These are phyloP conservation scores for Cynocephalus volans DNA, from an alignment of 2,113 vertebrate species.

Conservation along the genomic window DNA sequence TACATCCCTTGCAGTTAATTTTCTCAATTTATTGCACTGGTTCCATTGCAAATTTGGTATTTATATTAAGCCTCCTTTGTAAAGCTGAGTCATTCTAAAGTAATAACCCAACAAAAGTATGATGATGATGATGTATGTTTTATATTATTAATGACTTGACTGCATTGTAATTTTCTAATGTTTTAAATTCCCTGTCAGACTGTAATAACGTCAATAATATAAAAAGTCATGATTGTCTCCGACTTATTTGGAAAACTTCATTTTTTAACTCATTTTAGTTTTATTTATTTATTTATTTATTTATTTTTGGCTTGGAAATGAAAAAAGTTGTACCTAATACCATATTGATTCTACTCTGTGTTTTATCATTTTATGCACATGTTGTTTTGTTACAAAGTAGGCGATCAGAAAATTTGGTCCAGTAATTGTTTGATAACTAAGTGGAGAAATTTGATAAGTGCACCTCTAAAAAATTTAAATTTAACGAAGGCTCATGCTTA, in stretches of 20 bases:
- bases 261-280: slow-evolving; percentile 34
- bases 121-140: neutral
- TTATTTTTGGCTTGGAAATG: slow-evolving; percentile 8
- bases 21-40: neutral
- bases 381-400: neutral
- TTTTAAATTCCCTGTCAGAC: slow-evolving; percentile 28
- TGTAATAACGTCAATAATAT: neutral
- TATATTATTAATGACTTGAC: neutral
- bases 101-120: neutral
- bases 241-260: slow-evolving; percentile 16
- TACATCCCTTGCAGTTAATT: neutral
- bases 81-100: neutral
- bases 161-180: slow-evolving; percentile 24
- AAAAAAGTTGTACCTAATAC: neutral
- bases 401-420: neutral
- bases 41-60: neutral
- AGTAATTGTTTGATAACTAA: neutral
- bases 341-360: neutral
- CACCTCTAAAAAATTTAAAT: neutral
- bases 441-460: neutral
- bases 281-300: neutral
- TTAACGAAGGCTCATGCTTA: neutral
- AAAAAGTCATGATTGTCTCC: neutral
- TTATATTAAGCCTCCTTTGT: slow-evolving; percentile 9
- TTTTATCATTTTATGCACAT: neutral